Evolutionary conservation across 2,113 vertebrate genomes (phyloP).

Genomic region (Oryzias javanicus): DNA sequence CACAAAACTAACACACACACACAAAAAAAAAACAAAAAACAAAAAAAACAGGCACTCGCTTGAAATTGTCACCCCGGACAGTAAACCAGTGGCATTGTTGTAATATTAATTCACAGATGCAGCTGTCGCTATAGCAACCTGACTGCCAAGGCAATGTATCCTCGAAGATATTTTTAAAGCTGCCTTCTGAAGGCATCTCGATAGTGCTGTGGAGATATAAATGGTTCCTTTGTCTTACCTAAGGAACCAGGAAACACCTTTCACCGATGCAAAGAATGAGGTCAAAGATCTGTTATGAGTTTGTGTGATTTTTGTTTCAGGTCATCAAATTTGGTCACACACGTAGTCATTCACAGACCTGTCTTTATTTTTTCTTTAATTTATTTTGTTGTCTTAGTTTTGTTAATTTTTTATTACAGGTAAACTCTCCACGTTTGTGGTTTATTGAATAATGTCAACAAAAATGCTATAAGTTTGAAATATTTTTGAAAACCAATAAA

Average conservation of each 20-base stretch:
- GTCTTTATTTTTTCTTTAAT: too few relatives aligned
- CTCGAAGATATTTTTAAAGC: slow-evolving; percentile 17
- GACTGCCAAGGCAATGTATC: slow-evolving; percentile 21
- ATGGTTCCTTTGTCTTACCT: background rate
- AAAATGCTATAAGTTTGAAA: too few relatives aligned
- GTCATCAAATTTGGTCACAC: background rate
- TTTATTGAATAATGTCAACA: too few relatives aligned
- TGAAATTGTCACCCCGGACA: background rate
- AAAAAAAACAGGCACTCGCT: too few relatives aligned
- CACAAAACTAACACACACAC: background rate
- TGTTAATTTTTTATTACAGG: too few relatives aligned
- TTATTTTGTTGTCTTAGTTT: too few relatives aligned
- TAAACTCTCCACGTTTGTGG: too few relatives aligned
- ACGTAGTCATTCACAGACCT: too few relatives aligned
- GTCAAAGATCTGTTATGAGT: background rate
- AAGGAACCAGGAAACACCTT: background rate
- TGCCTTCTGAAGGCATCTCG: background rate
- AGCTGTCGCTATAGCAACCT: slow-evolving; percentile 31
- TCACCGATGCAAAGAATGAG: background rate
- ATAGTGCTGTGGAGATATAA: background rate
- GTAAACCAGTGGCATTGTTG: slow-evolving; percentile 1
- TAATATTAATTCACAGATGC: slow-evolving; percentile 17
- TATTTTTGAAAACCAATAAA: too few relatives aligned
- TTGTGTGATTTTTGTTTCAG: background rate
- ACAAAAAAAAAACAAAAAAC: too few relatives aligned